Conservation (phyloP, 1,140 invertebrate species). For the Hyphantria cunea region DNA sequence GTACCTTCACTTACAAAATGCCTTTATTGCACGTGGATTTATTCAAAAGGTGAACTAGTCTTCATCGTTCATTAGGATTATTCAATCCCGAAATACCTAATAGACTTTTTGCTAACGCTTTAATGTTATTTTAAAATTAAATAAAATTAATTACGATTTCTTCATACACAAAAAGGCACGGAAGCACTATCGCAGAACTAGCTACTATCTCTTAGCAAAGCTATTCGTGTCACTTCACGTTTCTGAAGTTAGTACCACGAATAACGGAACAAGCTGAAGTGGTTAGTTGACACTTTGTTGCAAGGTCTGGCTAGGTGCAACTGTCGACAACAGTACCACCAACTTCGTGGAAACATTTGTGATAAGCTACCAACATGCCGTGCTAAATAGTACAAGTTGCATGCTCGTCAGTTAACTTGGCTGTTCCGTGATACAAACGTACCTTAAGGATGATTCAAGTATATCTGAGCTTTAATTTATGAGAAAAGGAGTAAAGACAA, state of each 20-base stretch:
- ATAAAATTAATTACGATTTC: no score
- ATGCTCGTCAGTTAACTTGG: slow-evolving; percentile 8
- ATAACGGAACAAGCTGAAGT: slow-evolving; percentile 42
- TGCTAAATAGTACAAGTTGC: slow-evolving; percentile 15
- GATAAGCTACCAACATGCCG: slow-evolving; percentile 58
- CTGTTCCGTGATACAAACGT: not conserved
- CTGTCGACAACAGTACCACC: slow-evolving; percentile 62
- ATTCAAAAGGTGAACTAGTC: no score
- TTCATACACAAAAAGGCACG: slow-evolving; percentile 1
- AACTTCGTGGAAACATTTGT: slow-evolving; percentile 61
- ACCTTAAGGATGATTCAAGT: not conserved
- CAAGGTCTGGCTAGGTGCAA: slow-evolving; percentile 52
- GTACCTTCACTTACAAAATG: no score
- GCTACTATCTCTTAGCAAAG: slow-evolving; percentile 42
- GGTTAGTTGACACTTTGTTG: slow-evolving; percentile 59
- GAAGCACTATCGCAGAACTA: slow-evolving; percentile 21
- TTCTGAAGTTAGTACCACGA: slow-evolving; percentile 40
- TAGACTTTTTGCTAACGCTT: no score
- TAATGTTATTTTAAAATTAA: no score
- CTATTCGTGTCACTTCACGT: slow-evolving; percentile 48
- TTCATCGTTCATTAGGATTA: no score
- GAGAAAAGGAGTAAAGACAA: no score
- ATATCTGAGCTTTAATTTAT: no score
- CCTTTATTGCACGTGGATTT: no score
- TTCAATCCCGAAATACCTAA: no score